Evolutionary conservation across 2,888 invertebrate species (phyloP).

Genomic region (Hipparchia semele): DNA sequence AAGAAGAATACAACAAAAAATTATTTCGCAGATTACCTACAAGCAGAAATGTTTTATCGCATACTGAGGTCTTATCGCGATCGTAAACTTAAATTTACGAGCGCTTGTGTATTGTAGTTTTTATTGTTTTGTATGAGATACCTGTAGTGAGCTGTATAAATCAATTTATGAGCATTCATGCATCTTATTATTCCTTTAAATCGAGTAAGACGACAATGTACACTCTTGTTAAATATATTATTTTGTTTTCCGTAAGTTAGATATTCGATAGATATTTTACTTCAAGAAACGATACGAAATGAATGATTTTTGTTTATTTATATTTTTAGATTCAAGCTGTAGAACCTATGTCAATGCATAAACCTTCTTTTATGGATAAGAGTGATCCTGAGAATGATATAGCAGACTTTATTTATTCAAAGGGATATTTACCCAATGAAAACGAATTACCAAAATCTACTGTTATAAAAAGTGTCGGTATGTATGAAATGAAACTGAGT

Average conservation of each 20-base stretch:
- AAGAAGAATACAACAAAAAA: too few relatives aligned
- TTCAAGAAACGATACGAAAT: not conserved
- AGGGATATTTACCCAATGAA: constrained; percentile 64
- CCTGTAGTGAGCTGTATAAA: constrained; percentile 37
- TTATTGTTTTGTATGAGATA: constrained; percentile 56
- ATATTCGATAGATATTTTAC: not conserved
- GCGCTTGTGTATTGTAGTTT: constrained; percentile 65
- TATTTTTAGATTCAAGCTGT: constrained; percentile 48
- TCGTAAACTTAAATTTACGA: constrained; percentile 59
- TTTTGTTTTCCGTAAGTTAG: constrained; percentile 25
- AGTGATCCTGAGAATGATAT: constrained; percentile 55
- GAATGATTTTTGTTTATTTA: not conserved
- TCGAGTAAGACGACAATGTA: constrained; percentile 17
- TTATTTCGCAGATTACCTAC: not conserved
- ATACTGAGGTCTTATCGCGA: constrained; percentile 44
- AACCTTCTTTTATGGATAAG: constrained; percentile 47
- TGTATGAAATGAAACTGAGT: constrained; percentile 30
- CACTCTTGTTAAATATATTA: constrained; percentile 8
- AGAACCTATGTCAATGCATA: constrained; percentile 49
- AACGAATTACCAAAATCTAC: constrained; percentile 56
- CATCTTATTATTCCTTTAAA: constrained; percentile 53
- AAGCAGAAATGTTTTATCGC: not conserved
- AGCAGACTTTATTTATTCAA: constrained; percentile 57
- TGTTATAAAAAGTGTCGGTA: constrained; percentile 57
- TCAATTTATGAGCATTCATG: constrained; percentile 53